phyloP scores from a whole-genome alignment of 2,888 invertebrate genomes.

The Sinhomidia bicolor region DNA sequence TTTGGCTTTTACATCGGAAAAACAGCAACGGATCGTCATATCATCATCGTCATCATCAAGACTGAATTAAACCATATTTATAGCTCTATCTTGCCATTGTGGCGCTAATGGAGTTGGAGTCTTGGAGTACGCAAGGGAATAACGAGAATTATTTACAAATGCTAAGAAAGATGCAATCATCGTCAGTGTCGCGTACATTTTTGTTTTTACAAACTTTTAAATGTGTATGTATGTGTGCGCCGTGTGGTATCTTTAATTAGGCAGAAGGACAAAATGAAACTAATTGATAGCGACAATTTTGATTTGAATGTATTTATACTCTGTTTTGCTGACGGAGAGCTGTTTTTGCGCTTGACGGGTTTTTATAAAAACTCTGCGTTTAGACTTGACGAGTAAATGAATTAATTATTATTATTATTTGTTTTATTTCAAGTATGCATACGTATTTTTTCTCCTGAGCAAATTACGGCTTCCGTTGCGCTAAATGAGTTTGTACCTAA shows the following conservation, averaged over 20 bases:
- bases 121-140: no score
- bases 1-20: neutral
- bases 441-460: neutral
- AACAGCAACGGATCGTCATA: no score
- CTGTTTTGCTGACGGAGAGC: no score
- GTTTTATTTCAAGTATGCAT: constrained; percentile 25
- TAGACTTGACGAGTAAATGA: constrained; percentile 19
- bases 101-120: neutral
- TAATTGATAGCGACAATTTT: constrained; percentile 59
- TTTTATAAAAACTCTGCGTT: no score
- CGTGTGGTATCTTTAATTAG: constrained; percentile 52
- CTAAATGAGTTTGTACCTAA: no score
- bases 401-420: constrained; percentile 18
- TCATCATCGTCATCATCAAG: neutral
- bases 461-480: no score
- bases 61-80: constrained; percentile 36
- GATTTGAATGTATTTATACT: neutral
- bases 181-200: neutral
- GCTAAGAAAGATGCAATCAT: neutral
- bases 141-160: no score
- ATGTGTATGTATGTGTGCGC: no score
- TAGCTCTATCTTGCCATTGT: constrained; percentile 26
- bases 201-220: no score
- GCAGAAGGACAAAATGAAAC: constrained; percentile 53
- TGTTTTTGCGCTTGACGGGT: no score